Conservation (phyloP, 2,888 invertebrate species). For the Lochmaea crataegi region DNA sequence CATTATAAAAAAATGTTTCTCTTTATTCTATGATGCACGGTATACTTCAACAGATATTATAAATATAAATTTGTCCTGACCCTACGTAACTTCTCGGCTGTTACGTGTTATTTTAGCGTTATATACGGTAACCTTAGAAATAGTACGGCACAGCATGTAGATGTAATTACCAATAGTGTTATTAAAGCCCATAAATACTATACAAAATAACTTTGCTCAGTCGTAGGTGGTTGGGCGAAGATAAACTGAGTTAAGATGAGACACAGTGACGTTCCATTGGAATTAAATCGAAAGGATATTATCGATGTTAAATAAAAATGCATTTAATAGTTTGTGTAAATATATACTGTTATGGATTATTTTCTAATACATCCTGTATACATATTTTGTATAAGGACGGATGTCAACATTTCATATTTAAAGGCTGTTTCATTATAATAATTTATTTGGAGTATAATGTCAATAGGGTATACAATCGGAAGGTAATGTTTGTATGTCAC, state of each 20-base stretch:
- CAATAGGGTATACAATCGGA: too few relatives aligned
- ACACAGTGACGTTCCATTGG: neutral
- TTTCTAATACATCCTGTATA: too few relatives aligned
- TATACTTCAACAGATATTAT: neutral
- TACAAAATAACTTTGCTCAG: slow-evolving; percentile 18
- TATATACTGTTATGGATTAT: too few relatives aligned
- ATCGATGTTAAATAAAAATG: too few relatives aligned
- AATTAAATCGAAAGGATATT: neutral
- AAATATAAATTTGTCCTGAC: slow-evolving; percentile 10
- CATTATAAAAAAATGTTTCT: too few relatives aligned
- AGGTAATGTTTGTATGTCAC: too few relatives aligned
- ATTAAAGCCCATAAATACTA: slow-evolving; percentile 27
- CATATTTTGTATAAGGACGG: too few relatives aligned
- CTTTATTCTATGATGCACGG: too few relatives aligned
- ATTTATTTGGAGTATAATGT: too few relatives aligned
- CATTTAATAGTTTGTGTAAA: neutral
- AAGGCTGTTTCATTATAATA: too few relatives aligned
- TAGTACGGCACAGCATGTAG: slow-evolving; percentile 12
- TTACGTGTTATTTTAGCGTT: slow-evolving; percentile 11
- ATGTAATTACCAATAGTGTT: slow-evolving; percentile 20
- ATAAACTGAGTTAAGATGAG: slow-evolving; percentile 11
- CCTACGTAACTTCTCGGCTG: slow-evolving; percentile 14
- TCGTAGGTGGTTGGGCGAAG: slow-evolving; percentile 26
- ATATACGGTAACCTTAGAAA: slow-evolving; percentile 6
- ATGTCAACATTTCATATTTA: too few relatives aligned